Evolutionary conservation across 2,888 invertebrate genomes (phyloP), one percentile per base, ranked within the genome.

Genomic region (Xestia sexstrigata): DNA sequence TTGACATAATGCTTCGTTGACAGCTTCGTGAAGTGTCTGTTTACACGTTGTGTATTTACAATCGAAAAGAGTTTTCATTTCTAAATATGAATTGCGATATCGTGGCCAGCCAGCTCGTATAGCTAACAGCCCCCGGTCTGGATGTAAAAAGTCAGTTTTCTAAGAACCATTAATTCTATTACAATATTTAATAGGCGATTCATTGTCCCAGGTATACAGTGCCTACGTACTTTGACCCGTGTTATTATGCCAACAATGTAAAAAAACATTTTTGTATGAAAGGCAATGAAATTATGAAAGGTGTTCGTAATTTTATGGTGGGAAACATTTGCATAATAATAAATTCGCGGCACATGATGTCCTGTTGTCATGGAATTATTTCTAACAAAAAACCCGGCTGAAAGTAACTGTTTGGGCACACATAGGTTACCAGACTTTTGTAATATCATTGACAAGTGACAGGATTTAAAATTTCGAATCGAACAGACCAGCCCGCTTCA

Each of bases 321-420:
- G n/a, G n/a, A 55, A 69, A 45, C 65, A 83, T 84, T 84, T 65
- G 70, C 83, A 84, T 84, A 81, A 47, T 81, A 73, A 83, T 77
- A 75, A 84, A 75, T 81, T 74, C 66, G 77, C 39, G 30, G 60
- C 39, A 62, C 72, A 65, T 49, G 30, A 81, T 84, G 77, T 70
- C 13, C 26, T 67, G 42, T 68, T 49, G 81, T 84, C 83, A 84
- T 84, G 83, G 60, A 52, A 74, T 75, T 65, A 58, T 52, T 62
- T 13, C 9, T 2, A 55, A 63, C 20, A 39, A 70, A 39, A 35
- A 42, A 65, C 17, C 23, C n/a, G 17, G 35, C 42, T 70, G 47
- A 60, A 67, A 73, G 9, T 52, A 26, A 20, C 9, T 35, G 62
- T 20, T 62, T 7, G 66, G 30, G 52, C 35, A n/a, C n/a, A n/a